Conservation (phyloP, 2,113 vertebrate genomes). For the Hyperopisus bebe region DNA sequence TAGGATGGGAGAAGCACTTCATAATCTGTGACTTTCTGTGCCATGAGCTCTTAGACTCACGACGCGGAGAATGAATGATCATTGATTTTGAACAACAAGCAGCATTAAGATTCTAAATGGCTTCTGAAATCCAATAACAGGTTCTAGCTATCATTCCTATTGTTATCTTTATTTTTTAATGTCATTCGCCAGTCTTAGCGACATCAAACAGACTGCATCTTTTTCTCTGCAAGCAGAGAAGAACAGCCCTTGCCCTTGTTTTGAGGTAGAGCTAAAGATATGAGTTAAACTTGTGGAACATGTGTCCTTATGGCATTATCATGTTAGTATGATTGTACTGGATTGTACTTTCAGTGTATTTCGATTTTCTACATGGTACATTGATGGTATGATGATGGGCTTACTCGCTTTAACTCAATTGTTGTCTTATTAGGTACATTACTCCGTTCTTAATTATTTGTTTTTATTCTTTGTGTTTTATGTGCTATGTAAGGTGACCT, state of each 20-base stretch:
- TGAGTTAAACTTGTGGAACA: neutral
- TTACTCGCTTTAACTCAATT: no score
- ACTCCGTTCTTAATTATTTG: no score
- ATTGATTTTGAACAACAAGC: slow-evolving; percentile 9
- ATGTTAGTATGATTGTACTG: neutral
- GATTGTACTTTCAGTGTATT: neutral
- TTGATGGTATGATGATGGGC: no score
- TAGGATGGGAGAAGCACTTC: slow-evolving; percentile 10
- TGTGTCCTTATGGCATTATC: neutral
- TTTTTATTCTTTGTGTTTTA: no score
- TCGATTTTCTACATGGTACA: neutral
- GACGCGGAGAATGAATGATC: neutral
- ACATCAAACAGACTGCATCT: neutral
- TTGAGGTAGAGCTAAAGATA: neutral
- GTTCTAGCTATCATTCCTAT: slow-evolving; percentile 4
- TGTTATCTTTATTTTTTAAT: neutral
- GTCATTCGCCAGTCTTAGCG: neutral
- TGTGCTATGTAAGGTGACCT: no score
- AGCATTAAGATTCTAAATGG: neutral
- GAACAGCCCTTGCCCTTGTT: neutral
- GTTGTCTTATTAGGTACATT: no score
- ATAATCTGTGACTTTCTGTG: slow-evolving; percentile 8
- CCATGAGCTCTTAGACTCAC: neutral
- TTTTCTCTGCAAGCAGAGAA: neutral
- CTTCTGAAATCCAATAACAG: slow-evolving; percentile 1